Conservation (phyloP, 2,797 vertebrate genomes). For the Glyptemys insculpta region DNA sequence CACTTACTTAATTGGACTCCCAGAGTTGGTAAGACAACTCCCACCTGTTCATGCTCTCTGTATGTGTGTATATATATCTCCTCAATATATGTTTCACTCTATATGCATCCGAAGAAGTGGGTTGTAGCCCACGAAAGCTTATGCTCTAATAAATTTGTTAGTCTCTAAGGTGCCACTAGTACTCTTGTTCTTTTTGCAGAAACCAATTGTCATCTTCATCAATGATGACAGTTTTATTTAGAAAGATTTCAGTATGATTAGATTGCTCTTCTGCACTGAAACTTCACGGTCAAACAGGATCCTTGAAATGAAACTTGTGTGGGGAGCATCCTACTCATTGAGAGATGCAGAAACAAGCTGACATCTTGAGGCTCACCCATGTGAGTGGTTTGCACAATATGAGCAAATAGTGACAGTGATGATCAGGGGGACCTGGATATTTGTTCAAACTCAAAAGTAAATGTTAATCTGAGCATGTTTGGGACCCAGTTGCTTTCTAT, state of each 20-base stretch:
- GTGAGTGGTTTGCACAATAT: accelerated
- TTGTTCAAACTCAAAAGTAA: neutral
- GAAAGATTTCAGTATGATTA: neutral
- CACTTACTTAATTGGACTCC: too few relatives aligned
- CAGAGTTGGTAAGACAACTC: too few relatives aligned
- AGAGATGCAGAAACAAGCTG: neutral
- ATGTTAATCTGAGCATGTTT: neutral
- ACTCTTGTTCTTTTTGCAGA: too few relatives aligned
- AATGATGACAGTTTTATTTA: neutral
- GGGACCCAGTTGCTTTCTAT: neutral
- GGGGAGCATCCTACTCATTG: neutral
- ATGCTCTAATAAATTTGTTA: too few relatives aligned
- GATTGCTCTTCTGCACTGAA: neutral
- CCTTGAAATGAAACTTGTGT: neutral
- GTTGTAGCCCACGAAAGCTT: too few relatives aligned
- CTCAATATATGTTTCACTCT: too few relatives aligned
- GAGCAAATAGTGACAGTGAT: neutral
- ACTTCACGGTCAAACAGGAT: neutral
- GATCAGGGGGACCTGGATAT: neutral
- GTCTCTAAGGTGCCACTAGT: too few relatives aligned
- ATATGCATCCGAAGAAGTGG: too few relatives aligned
- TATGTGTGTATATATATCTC: too few relatives aligned
- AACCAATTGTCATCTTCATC: neutral
- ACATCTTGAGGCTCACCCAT: neutral
- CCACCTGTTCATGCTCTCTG: too few relatives aligned